Evolutionary conservation across 1,140 invertebrate species (phyloP).

Genomic region (Pristionchus pacificus): DNA sequence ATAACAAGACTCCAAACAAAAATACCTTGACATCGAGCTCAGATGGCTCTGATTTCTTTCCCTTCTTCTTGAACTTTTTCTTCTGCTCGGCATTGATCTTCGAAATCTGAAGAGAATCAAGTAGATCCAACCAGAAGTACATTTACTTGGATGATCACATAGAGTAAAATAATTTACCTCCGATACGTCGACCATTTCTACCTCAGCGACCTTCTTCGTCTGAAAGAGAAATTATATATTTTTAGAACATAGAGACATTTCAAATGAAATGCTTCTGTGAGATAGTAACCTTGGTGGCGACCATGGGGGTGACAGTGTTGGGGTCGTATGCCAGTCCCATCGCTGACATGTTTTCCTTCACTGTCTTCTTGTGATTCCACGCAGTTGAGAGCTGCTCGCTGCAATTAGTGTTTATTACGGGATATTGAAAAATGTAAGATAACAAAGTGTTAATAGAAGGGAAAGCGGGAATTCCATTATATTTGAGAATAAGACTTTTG

Average conservation of each 20-base stretch:
- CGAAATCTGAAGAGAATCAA: not conserved
- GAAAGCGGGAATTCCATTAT: too few species aligned
- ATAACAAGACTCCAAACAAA: too few species aligned
- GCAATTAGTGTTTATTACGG: not conserved
- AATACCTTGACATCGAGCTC: conserved; percentile 4
- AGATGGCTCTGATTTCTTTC: not conserved
- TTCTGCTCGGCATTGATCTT: conserved; percentile 11
- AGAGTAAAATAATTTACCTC: too few species aligned
- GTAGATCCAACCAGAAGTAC: not conserved
- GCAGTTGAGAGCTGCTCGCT: conserved; percentile 5
- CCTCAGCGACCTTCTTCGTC: too few species aligned
- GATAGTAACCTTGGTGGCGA: too few species aligned
- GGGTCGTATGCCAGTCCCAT: conserved; percentile 15
- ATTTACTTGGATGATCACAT: too few species aligned
- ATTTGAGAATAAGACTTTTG: too few species aligned
- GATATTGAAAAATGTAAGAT: not conserved
- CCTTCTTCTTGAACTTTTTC: not conserved
- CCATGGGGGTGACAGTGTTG: conserved; percentile 4
- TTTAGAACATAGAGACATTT: too few species aligned
- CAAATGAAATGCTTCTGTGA: too few species aligned
- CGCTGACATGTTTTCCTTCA: conserved; percentile 6
- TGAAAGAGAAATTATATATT: too few species aligned
- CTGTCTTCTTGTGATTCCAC: conserved; percentile 9
- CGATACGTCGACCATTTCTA: conserved; percentile 6
- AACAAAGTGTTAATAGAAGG: too few species aligned